These are phyloP conservation scores for Rhagophthalmus giganteus DNA, from an alignment of 2,888 invertebrate species.

Conservation along the genomic window DNA sequence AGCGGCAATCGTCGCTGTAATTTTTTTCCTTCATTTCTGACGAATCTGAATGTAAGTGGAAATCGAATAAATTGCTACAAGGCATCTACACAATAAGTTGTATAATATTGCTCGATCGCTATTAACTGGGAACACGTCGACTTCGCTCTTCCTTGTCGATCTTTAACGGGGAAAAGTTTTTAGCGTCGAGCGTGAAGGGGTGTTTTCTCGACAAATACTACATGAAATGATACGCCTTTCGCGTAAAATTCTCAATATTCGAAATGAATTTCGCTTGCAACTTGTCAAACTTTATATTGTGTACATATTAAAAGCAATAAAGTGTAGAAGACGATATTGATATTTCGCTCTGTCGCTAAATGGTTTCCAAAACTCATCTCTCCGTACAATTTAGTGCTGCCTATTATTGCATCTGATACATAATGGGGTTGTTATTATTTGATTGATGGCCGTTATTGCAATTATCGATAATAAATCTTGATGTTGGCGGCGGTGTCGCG, in stretches of 20 bases:
- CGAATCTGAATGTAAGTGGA: constrained; percentile 33
- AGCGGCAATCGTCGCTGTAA: constrained; percentile 4
- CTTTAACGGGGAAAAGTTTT: constrained; percentile 3
- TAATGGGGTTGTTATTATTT: not conserved
- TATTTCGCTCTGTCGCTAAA: constrained; percentile 14
- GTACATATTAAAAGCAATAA: constrained; percentile 52
- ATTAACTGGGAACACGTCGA: constrained; percentile 21
- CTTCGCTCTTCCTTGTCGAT: constrained; percentile 5
- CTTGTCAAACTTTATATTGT: constrained; percentile 53
- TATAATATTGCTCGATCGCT: constrained; percentile 32
- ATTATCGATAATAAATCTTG: no score
- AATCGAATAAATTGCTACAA: constrained; percentile 39
- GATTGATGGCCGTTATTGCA: constrained; percentile 4
- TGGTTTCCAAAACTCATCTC: constrained; percentile 8
- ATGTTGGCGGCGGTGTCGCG: no score
- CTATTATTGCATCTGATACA: constrained; percentile 5
- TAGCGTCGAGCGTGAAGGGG: constrained; percentile 17
- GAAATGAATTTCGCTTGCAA: constrained; percentile 49
- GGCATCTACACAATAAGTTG: constrained; percentile 39
- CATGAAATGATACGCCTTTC: constrained; percentile 42
- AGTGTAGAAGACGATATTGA: constrained; percentile 41
- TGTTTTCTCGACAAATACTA: constrained; percentile 30
- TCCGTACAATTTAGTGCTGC: constrained; percentile 12
- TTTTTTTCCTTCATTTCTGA: constrained; percentile 22
- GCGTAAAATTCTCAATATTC: constrained; percentile 50